phyloP scores from a whole-genome alignment of 1,140 invertebrate genomes.

The Drosophila suzukii region DNA sequence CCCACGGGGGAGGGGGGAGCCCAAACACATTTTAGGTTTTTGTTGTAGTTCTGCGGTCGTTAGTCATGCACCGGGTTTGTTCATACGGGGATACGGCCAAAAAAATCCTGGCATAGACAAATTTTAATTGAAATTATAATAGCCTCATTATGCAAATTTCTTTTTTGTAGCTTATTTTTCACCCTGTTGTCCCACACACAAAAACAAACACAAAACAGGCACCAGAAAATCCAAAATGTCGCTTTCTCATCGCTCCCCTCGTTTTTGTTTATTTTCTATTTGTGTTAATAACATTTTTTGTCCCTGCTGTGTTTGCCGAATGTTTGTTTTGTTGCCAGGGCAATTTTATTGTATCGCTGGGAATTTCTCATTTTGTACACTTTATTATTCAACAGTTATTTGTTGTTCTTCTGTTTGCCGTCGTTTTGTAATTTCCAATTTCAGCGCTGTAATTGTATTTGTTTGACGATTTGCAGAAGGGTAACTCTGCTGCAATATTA shows the following conservation, averaged over 20 bases:
- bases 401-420: constrained; percentile 16
- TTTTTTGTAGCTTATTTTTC: constrained; percentile 65
- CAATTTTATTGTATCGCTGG: constrained; percentile 56
- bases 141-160: constrained; percentile 75
- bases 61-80: constrained; percentile 53
- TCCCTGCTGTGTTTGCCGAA: constrained; percentile 24
- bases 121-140: constrained; percentile 82
- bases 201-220: constrained; percentile 44
- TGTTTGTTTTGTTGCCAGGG: constrained; percentile 57
- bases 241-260: constrained; percentile 4
- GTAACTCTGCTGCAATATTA: constrained; percentile 7
- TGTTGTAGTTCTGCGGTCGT: constrained; percentile 54
- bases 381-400: constrained; percentile 58
- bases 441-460: constrained; percentile 17
- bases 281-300: constrained; percentile 55
- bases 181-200: constrained; percentile 9
- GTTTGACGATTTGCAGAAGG: constrained; percentile 4
- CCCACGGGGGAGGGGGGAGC: not conserved
- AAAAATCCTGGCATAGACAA: constrained; percentile 49
- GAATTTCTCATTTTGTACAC: constrained; percentile 52
- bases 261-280: constrained; percentile 60
- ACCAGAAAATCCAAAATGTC: constrained; percentile 42
- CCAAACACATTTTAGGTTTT: constrained; percentile 35
- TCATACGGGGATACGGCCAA: constrained; percentile 22
- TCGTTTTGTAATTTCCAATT: constrained; percentile 26